A percentile compares a stretch with the other conserved stretches of the same genome.
These are phyloP conservation scores for Keiferia lycopersicella DNA, from an alignment of 2,888 invertebrate genomes.

Conservation along the genomic window DNA sequence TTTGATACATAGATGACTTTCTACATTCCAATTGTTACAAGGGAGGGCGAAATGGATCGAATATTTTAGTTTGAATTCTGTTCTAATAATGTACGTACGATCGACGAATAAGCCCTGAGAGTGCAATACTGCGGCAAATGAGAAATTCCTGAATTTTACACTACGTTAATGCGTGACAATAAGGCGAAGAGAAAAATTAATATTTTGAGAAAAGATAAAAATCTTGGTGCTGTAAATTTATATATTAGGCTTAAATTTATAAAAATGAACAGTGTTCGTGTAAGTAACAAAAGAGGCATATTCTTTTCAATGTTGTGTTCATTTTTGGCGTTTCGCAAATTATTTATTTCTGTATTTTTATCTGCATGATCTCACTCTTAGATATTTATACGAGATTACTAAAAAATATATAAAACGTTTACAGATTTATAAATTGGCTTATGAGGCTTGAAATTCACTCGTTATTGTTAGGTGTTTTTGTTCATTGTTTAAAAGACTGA, in stretches of 20 bases:
- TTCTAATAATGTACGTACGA: slow-evolving; percentile 27
- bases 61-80: slow-evolving; percentile 31
- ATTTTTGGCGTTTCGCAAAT: slow-evolving; percentile 73
- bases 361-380: slow-evolving; percentile 79
- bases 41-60: slow-evolving; percentile 45
- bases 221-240: slow-evolving; percentile 82
- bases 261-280: slow-evolving; percentile 73
- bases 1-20: slow-evolving; percentile 33
- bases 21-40: slow-evolving; percentile 62
- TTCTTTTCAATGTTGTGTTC: slow-evolving; percentile 78
- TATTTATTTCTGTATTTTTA: slow-evolving; percentile 76
- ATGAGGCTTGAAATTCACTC: slow-evolving; percentile 76
- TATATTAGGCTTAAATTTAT: slow-evolving; percentile 81
- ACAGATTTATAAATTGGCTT: slow-evolving; percentile 75
- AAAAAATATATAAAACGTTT: slow-evolving; percentile 74
- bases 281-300: slow-evolving; percentile 80
- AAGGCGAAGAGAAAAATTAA: slow-evolving; percentile 76
- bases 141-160: slow-evolving; percentile 73
- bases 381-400: slow-evolving; percentile 80
- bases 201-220: slow-evolving; percentile 80
- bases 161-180: slow-evolving; percentile 80
- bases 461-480: slow-evolving; percentile 65
- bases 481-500: slow-evolving; percentile 74
- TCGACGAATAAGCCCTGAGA: slow-evolving; percentile 47
- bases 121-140: slow-evolving; percentile 77